Evolutionary conservation across 2,888 invertebrate genomes (phyloP).

Genomic region (Altica lythri): DNA sequence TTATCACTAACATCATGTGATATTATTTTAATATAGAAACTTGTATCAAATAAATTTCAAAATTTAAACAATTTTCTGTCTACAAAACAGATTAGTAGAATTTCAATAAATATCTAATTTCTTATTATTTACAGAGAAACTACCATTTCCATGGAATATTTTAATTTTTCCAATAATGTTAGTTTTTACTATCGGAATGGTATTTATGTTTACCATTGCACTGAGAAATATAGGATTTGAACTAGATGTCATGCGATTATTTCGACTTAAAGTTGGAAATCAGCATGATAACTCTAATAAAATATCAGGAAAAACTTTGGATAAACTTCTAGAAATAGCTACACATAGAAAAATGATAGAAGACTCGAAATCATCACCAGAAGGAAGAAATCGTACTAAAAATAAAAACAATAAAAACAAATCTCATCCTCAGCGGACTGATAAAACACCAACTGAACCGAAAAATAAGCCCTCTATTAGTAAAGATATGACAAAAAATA

Average conservation of each 20-base stretch:
- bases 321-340: slow-evolving; percentile 25
- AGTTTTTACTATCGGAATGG: slow-evolving; percentile 28
- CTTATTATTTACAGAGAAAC: slow-evolving; percentile 23
- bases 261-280: slow-evolving; percentile 39
- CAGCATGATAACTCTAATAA: slow-evolving; percentile 1
- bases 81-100: too few relatives aligned
- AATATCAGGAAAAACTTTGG: slow-evolving; percentile 18
- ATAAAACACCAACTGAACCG: too few relatives aligned
- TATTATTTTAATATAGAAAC: neutral
- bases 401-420: neutral
- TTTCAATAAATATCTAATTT: neutral
- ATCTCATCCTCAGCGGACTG: too few relatives aligned
- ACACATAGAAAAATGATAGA: slow-evolving; percentile 27
- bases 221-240: slow-evolving; percentile 32
- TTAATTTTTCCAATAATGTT: slow-evolving; percentile 41
- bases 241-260: slow-evolving; percentile 38
- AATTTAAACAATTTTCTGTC: too few relatives aligned
- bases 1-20: neutral
- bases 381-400: neutral
- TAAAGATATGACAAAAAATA: neutral
- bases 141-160: slow-evolving; percentile 39
- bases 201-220: slow-evolving; percentile 28
- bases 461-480: too few relatives aligned
- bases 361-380: slow-evolving; percentile 15
- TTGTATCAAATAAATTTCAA: too few relatives aligned